Base-by-base conservation (phyloP, 2,113 vertebrate species). In the Upupa epops region DNA sequence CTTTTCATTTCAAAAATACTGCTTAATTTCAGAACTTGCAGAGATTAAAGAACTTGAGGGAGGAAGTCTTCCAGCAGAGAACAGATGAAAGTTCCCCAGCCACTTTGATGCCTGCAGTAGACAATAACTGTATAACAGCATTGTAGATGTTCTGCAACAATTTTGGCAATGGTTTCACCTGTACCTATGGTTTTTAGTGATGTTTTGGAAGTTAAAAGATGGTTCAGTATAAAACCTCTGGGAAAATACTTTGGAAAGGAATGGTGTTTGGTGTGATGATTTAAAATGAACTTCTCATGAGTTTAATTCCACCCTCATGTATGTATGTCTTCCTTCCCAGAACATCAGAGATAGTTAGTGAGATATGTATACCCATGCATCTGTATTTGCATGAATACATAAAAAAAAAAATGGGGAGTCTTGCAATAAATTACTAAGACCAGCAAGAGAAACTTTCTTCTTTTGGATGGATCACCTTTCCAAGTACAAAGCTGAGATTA, bases 381-480 rank as follows among this genome's bases (percentile, higher is more conserved):
- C 11, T 60, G 5, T 26, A 71, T 64, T 37, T 66, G 13, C 60
- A 28, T 61, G 13, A 56, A 31, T 52, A 19, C 16, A n/a, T 19
- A 34, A 69, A 65, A 17, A 40, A 73, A 61, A 63, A n/a, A n/a
- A n/a, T 11, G 1, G 3, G 16, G 20, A 2, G 40, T 79, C 18
- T 52, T 20, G n/a, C 13, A 68, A 75, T 48, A 76, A 91, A 65
- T 14, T 1, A 19, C 11, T 36, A 29, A 75, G 72, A 94, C 13
- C 17, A 40, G 29, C 21, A 66, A 34, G 7, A 10, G 20, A 86
- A 74, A 3, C 2, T 75, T 21, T 4, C 8, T 63, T 74, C 64
- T 19, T 69, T 12, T 3, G 17, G 24, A 60, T 1, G 0, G 24
- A 55, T 24, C 2, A 55, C 34, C 2, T 31, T 12, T 52, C n/a